These are phyloP conservation scores for Coelinius sp. DNA, from an alignment of 2,888 invertebrate species.

Conservation along the genomic window DNA sequence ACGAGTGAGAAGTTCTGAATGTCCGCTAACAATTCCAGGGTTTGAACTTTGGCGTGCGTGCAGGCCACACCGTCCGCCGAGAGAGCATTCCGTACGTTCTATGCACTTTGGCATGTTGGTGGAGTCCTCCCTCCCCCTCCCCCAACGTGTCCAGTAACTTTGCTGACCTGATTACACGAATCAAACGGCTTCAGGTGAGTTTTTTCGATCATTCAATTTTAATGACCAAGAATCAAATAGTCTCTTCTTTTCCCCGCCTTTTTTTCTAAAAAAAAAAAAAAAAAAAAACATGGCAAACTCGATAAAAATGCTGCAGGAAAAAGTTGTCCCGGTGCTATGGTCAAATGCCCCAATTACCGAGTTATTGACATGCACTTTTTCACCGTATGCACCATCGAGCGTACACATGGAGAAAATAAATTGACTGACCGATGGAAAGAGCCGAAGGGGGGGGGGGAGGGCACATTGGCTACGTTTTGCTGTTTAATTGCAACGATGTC, in stretches of 20 bases:
- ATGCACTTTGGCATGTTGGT: neutral
- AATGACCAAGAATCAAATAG: neutral
- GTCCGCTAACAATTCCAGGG: constrained; percentile 60
- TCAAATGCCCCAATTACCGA: neutral
- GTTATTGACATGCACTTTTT: constrained; percentile 7
- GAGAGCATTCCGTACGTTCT: constrained; percentile 13
- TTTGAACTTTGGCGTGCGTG: constrained; percentile 20
- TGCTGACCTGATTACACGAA: constrained; percentile 7
- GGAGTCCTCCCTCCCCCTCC: neutral
- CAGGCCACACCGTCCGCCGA: constrained; percentile 18
- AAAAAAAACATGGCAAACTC: neutral
- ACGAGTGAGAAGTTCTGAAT: constrained; percentile 67
- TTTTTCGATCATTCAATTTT: constrained; percentile 18
- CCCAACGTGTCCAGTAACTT: constrained; percentile 12
- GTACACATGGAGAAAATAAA: constrained; percentile 17
- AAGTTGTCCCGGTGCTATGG: neutral
- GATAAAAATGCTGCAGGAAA: neutral
- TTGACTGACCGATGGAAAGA: neutral
- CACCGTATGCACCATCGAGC: neutral
- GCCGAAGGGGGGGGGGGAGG: too few species aligned
- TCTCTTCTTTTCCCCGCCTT: neutral
- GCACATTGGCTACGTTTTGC: neutral
- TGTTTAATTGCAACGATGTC: constrained; percentile 20
- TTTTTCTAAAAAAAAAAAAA: too few species aligned
- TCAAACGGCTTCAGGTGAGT: constrained; percentile 1